Base-by-base conservation (phyloP, 2,113 vertebrate species). In the Brachyhypopomus gauderio region DNA sequence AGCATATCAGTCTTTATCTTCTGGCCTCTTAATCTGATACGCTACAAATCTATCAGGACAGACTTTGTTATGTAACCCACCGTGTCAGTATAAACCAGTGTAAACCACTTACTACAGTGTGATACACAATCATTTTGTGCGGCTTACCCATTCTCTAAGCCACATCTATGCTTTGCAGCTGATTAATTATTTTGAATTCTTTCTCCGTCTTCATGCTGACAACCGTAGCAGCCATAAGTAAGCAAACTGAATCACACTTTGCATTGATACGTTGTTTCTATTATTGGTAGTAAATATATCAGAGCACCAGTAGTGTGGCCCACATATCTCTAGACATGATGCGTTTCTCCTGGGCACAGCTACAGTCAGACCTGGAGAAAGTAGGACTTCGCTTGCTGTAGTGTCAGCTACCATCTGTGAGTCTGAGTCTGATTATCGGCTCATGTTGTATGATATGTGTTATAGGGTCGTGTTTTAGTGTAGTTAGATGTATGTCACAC, bases 161-260 rank as follows among this genome's bases (percentile, higher is more conserved):
- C 34, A 16, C 38, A n/a, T 52, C 63, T 1, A 0, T 75, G 8
- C 77, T 45, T 67, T 55, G 11, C 17, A 34, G 63, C 60, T 38
- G 78, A 60, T 0, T 16, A 3, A 36, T 5, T 48, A 67, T 0
- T 38, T 0, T 64, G 3, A 5, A 23, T 82, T 3, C 67, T 66
- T 63, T 66, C 20, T 7, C 22, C 27, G 77, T n/a, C 20, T 55
- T 41, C 45, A 78, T 79, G 12, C 55, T 66, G 12, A 52, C 56
- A 52, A 41, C 81, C 80, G 74, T 77, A 92, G 92, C 90, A 0
- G 89, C 91, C 55, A 92, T 85, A 88, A 83, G 92, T 93, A 90
- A 93, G 92, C 27, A 16, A 69, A 30, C 30, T 30, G 30, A 30
- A 30, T 30, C 30, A 30, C 30, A 30, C 30, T 30, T 30, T 30